Conservation (phyloP, 2,113 vertebrate genomes). For the Rattus rattus region DNA sequence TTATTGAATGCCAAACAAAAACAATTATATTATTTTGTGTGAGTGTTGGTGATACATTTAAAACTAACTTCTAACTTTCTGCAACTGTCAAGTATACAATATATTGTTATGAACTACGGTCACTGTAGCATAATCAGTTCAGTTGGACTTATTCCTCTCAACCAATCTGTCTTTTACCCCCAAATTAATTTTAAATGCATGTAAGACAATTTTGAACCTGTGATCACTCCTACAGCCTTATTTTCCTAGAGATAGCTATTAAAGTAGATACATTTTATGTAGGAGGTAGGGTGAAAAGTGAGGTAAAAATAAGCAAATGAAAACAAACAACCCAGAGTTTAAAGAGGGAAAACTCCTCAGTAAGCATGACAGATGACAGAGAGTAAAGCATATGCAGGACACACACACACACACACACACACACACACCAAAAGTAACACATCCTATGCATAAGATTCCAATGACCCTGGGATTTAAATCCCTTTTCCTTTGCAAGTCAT, state of each 20-base stretch:
- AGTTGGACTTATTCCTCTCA: background rate
- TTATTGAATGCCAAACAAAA: background rate
- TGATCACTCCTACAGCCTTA: background rate
- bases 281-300: too few species aligned
- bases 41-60: background rate
- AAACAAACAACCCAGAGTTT: background rate
- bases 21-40: background rate
- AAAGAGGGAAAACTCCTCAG: background rate
- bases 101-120: background rate
- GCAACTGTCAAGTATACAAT: background rate
- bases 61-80: background rate
- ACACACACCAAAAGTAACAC: background rate
- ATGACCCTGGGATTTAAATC: background rate
- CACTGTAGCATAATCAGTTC: background rate
- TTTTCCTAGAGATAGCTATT: background rate
- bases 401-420: background rate
- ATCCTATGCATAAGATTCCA: background rate
- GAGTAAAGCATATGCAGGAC: too few species aligned
- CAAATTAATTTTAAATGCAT: background rate
- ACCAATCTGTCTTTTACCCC: background rate
- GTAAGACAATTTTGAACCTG: background rate
- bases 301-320: too few species aligned
- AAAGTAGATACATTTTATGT: background rate
- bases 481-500: background rate
- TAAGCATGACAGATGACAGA: background rate